Base-by-base conservation (phyloP, 1,140 invertebrate genomes). In the Tyrophagus putrescentiae region DNA sequence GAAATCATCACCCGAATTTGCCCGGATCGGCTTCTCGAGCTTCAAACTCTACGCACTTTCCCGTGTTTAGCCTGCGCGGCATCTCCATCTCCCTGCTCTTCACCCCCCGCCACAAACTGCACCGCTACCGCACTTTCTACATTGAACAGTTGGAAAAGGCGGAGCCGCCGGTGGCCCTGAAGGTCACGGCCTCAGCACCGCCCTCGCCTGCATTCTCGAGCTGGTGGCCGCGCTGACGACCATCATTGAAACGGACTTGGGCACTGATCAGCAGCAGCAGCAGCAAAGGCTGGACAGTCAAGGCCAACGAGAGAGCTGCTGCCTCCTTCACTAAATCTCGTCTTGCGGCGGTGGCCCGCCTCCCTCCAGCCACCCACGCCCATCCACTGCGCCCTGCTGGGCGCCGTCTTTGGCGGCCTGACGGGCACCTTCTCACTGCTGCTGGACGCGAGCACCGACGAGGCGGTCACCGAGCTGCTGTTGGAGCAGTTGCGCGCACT, bases 331-430 rank as follows among this genome's bases (percentile, higher is more conserved):
- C n/a, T 60, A 27, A n/a, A 84, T 87, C 53, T 76, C 84, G 2
- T 88, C 85, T 57, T 41, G 7, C n/a, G 18, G 9, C 33, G 5
- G 13, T 39, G 13, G 13, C n/a, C 36, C 13, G n/a, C 36, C 25
- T n/a, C 11, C 1, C 32, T 16, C 4, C 16, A 57, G 34, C 25
- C 1, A 6, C 3, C 4, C 6, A 13, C 52, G 50, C 45, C 34
- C 54, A n/a, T 75, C 34, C 65, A 72, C 57, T 68, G 73, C 42
- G 84, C 94, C 71, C 72, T 98, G 23, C 82, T 97, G 3, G 87
- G 87, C 68, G 96, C 91, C 0, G 91, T 90, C 64, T 97, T 92
- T 91, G 90, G 87, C 70, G 91, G 90, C 5, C 73, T 97, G 29
- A 75, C 96, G 16, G 87, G 88, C 65, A 90, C 92, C 7, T 74